These are phyloP conservation scores for Idaea dimidiata DNA, from an alignment of 2,888 invertebrate species.

Conservation along the genomic window DNA sequence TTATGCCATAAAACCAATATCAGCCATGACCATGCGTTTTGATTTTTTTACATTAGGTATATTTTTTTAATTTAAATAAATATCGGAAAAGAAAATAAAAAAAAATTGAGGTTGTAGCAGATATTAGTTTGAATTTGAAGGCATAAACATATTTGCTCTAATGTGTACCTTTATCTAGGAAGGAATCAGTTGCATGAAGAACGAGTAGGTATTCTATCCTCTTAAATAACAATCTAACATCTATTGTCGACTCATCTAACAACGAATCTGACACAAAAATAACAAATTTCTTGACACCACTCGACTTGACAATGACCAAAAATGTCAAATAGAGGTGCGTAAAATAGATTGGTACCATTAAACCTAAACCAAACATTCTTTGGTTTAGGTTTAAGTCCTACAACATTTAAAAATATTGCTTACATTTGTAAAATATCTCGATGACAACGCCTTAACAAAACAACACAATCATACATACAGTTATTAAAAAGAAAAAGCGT, in stretches of 20 bases:
- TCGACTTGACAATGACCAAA: slow-evolving; percentile 32
- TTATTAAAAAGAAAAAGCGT: slow-evolving; percentile 17
- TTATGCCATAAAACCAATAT: too few relatives aligned
- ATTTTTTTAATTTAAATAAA: too few relatives aligned
- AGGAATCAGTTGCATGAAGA: too few relatives aligned
- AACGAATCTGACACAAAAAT: neutral
- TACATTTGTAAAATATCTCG: slow-evolving; percentile 64
- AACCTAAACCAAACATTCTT: slow-evolving; percentile 65
- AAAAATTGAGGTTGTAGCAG: too few relatives aligned
- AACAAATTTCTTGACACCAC: slow-evolving; percentile 9
- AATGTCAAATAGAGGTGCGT: slow-evolving; percentile 43
- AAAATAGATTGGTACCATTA: slow-evolving; percentile 75
- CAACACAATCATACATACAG: slow-evolving; percentile 24
- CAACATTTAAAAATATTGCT: slow-evolving; percentile 63
- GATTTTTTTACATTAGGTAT: too few relatives aligned
- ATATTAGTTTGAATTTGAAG: too few relatives aligned
- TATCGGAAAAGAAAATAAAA: too few relatives aligned
- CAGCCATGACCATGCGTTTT: too few relatives aligned
- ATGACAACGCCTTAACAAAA: slow-evolving; percentile 58
- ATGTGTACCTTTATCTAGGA: too few relatives aligned
- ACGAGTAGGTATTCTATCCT: too few relatives aligned
- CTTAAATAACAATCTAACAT: neutral
- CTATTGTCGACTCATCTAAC: neutral
- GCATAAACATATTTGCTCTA: too few relatives aligned
- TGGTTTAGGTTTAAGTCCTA: too few relatives aligned